Base-by-base conservation (phyloP, 2,113 vertebrate species). In the Trematocara unimaculatum region DNA sequence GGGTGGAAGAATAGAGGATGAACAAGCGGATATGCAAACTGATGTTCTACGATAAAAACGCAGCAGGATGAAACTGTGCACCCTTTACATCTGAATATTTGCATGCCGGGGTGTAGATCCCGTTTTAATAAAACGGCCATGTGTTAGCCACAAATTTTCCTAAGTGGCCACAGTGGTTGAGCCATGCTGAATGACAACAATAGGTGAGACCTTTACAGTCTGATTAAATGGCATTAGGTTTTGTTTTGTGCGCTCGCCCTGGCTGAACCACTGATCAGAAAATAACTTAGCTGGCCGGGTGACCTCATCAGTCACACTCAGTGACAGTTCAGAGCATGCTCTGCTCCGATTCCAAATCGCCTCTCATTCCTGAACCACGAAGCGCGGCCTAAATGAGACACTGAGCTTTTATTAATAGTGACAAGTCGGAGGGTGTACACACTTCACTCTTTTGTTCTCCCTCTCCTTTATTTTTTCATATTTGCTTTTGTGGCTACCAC, bases 351-450 rank as follows among this genome's bases (percentile, higher is more conserved):
- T 92, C 88, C 87, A 86, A 91, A 92, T 93, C 85, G 29, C 56
- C 82, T 88, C 88, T 90, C 93, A 94, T 95, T 91, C 93, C 94
- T 86, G 90, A 85, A 85, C 87, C 64, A 83, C 82, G 53, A 87
- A 84, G 81, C 84, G 70, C 47, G 10, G 84, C 79, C 93, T 92
- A 93, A 95, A 96, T 90, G 87, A 93, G 92, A 93, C 81, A 83
- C 93, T 82, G 72, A 87, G 91, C 72, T 92, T 95, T 95, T 95
- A 96, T 95, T 94, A 96, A 96, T 95, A 96, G 94, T 90, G 93
- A 94, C 88, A 85, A 87, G 72, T 85, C 82, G 79, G 88, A 93
- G 87, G 91, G 84, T 47, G 86, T 83, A 88, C 20, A 7, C 91
- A 67, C 79, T 83, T 62, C 80, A 85, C 85, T 84, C 72, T 82